These are phyloP conservation scores for Lepilemur septentrionalis DNA, from an alignment of 2,797 vertebrate genomes.

Conservation along the genomic window DNA sequence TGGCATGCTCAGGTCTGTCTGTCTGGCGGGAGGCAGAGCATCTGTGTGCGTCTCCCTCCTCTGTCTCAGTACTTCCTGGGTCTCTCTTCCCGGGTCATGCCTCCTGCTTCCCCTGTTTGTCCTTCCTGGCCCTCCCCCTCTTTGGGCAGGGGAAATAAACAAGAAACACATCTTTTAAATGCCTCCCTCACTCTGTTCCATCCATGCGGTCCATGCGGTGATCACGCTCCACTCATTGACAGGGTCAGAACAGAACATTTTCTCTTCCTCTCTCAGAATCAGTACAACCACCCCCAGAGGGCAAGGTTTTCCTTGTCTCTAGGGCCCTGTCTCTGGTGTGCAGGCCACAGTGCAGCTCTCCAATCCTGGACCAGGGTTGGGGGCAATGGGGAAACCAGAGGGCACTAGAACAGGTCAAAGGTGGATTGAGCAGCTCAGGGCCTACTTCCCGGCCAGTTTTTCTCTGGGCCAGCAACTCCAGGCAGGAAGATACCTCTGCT, in stretches of 20 bases:
- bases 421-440: neutral
- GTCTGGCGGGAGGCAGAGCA: neutral
- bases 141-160: neutral
- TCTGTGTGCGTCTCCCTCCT: neutral
- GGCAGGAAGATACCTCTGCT: neutral
- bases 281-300: neutral
- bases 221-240: neutral
- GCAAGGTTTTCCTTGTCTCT: neutral
- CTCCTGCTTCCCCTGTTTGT: neutral
- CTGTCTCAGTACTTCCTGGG: neutral
- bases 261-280: neutral
- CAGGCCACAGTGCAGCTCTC: neutral
- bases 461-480: neutral
- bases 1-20: fast-evolving
- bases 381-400: fast-evolving
- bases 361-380: neutral
- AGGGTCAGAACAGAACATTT: neutral
- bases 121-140: neutral
- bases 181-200: neutral
- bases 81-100: neutral
- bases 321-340: neutral
- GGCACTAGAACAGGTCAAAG: neutral
- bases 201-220: neutral
- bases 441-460: neutral
- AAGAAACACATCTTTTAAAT: neutral